Evolutionary conservation across 2,113 vertebrate species (phyloP).

Genomic region (Bos taurus): DNA sequence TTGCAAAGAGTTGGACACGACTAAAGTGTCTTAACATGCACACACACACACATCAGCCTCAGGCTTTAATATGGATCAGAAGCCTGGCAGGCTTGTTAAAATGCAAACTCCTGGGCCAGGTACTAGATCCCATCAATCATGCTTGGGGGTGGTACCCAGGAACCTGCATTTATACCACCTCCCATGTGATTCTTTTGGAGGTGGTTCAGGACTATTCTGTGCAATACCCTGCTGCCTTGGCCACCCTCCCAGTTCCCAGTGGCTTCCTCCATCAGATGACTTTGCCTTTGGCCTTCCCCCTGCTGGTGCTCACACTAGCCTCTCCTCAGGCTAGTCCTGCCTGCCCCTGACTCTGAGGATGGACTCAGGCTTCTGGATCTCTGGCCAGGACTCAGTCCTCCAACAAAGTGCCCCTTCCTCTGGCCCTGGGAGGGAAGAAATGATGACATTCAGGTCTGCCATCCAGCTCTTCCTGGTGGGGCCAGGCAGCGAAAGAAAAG

Average conservation of each 20-base stretch:
- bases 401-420: background rate
- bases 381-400: background rate
- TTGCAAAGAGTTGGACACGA: background rate
- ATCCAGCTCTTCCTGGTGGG: background rate
- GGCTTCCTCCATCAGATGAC: too few relatives aligned
- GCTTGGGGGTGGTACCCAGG: background rate
- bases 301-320: fast-evolving
- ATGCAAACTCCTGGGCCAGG: background rate
- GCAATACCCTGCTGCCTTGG: background rate
- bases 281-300: background rate
- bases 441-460: background rate
- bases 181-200: background rate
- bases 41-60: background rate
- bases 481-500: background rate
- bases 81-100: background rate
- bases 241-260: background rate
- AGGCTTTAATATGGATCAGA: background rate
- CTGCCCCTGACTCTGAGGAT: background rate
- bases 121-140: background rate
- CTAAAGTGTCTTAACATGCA: background rate
- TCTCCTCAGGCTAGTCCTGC: background rate
- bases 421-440: background rate
- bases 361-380: background rate
- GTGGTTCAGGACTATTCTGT: background rate
- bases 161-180: background rate